Conservation (phyloP, 2,888 invertebrate species). For the Cosmia trapezina region DNA sequence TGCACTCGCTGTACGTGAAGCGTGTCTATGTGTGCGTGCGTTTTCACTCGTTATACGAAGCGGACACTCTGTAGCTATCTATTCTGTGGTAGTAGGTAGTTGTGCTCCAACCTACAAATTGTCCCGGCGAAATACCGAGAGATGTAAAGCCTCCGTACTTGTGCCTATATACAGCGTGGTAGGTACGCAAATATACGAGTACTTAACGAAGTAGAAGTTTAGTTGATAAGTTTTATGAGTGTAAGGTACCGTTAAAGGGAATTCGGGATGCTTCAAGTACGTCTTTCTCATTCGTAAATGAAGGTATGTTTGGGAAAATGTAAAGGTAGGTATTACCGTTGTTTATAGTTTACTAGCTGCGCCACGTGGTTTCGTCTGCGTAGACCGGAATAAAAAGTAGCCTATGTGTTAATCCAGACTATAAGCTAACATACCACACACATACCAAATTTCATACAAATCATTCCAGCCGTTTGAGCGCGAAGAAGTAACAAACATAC, state of each 20-base stretch:
- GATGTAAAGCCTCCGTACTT: slow-evolving; percentile 16
- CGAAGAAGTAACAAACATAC: no score
- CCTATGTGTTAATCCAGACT: no score
- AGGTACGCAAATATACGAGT: slow-evolving; percentile 35
- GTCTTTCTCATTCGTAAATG: slow-evolving; percentile 16
- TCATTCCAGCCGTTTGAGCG: no score
- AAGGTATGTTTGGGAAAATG: slow-evolving; percentile 6
- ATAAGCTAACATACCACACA: no score
- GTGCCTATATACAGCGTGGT: slow-evolving; percentile 2
- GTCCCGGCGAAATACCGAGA: slow-evolving; percentile 29
- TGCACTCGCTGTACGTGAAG: not conserved
- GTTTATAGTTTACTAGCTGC: no score
- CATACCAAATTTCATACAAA: no score
- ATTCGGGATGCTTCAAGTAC: slow-evolving; percentile 21
- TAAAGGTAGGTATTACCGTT: slow-evolving; percentile 18
- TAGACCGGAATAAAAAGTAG: no score
- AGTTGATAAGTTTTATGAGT: slow-evolving; percentile 45
- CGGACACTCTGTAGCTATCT: slow-evolving; percentile 13
- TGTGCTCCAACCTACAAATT: slow-evolving; percentile 29
- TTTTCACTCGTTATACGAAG: not conserved
- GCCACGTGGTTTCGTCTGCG: no score
- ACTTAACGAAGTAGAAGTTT: slow-evolving; percentile 45
- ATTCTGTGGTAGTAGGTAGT: not conserved
- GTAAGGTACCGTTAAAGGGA: slow-evolving; percentile 33
- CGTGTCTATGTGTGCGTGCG: not conserved